phyloP scores from a whole-genome alignment of 2,113 vertebrate species.

The Stigmatopora nigra region DNA sequence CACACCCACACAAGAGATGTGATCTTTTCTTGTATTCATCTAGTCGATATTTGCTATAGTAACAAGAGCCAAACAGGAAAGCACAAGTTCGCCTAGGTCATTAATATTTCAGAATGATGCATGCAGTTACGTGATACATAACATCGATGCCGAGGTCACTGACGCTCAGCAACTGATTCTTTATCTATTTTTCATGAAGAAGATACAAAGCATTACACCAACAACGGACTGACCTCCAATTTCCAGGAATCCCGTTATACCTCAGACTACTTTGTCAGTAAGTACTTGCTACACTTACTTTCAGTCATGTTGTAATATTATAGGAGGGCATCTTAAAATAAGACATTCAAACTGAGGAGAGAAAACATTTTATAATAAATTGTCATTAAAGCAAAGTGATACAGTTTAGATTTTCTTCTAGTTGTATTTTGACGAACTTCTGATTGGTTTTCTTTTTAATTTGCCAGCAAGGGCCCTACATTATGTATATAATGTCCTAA shows the following conservation, averaged over 20 bases:
- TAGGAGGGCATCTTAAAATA: not conserved
- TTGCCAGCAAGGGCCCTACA: no score
- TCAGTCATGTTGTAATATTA: constrained; percentile 16
- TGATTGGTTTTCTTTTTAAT: not conserved
- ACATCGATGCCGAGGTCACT: constrained; percentile 66
- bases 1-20: not conserved
- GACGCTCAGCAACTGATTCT: constrained; percentile 38
- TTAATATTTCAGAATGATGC: constrained; percentile 63
- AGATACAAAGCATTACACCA: constrained; percentile 87
- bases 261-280: constrained; percentile 98
- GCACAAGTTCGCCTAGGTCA: constrained; percentile 48
- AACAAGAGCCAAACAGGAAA: constrained; percentile 58
- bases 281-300: constrained; percentile 64
- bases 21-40: constrained; percentile 11
- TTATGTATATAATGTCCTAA: no score
- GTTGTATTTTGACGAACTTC: not conserved
- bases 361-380: not conserved
- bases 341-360: constrained; percentile 5
- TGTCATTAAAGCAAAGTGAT: not conserved
- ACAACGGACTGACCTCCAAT: constrained; percentile 78
- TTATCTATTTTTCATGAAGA: constrained; percentile 76
- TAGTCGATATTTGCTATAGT: constrained; percentile 38
- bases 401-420: not conserved
- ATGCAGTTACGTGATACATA: constrained; percentile 64
- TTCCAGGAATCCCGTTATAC: constrained; percentile 93